Percentiles rank a stretch among this genome's conserved stretches.
These are phyloP conservation scores for Umimayanthus chanpuru DNA, from an alignment of 92 coral and sea anemone species.

Conservation along the genomic window DNA sequence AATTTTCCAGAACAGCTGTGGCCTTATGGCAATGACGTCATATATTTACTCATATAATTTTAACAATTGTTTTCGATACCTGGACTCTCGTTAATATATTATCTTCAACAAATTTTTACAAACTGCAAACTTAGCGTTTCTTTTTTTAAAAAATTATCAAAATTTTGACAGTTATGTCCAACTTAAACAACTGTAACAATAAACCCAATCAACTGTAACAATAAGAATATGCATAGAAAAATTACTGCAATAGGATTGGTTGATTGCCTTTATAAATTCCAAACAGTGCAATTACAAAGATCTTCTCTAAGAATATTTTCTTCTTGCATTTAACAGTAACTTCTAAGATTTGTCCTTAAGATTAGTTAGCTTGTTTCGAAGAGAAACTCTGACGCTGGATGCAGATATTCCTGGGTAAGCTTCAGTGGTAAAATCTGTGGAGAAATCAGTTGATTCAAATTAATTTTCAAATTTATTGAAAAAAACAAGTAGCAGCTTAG, in stretches of 20 bases:
- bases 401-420: constrained; percentile 11
- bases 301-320: too few relatives aligned
- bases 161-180: neutral
- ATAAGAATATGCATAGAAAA: neutral
- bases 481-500: neutral
- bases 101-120: neutral
- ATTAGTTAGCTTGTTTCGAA: neutral
- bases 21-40: neutral
- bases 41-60: neutral
- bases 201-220: neutral
- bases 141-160: neutral
- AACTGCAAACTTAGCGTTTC: neutral
- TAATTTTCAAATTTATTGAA: neutral
- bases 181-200: neutral
- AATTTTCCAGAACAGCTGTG: neutral
- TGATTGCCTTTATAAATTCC: neutral
- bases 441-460: constrained; percentile 8
- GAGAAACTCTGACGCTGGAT: neutral
- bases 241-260: neutral
- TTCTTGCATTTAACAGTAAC: too few relatives aligned
- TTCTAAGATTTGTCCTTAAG: neutral
- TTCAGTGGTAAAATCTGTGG: constrained; percentile 3
- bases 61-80: neutral
- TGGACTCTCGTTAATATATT: neutral
- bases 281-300: neutral